Conservation (phyloP, 2,113 vertebrate genomes). For the Pogona vitticeps region DNA sequence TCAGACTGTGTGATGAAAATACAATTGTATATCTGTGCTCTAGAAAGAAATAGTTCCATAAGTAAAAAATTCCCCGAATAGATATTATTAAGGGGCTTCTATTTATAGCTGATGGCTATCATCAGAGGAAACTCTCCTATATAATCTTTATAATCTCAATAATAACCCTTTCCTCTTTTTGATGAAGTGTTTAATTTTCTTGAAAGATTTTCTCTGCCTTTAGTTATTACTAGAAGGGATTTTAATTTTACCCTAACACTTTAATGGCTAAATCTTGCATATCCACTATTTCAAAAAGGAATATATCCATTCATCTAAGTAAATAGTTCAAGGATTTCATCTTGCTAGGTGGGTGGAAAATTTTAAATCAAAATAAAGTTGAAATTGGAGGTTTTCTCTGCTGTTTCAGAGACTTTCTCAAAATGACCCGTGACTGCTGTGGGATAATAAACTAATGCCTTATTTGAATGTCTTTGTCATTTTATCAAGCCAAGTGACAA, state of each 20-base stretch:
- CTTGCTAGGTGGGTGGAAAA: slow-evolving; percentile 67
- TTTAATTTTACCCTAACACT: slow-evolving; percentile 75
- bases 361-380: slow-evolving; percentile 71
- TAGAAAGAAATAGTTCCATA: slow-evolving; percentile 48
- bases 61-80: slow-evolving; percentile 66
- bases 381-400: slow-evolving; percentile 60
- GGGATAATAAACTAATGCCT: slow-evolving; percentile 62
- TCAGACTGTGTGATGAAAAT: slow-evolving; percentile 47
- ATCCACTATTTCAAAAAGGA: slow-evolving; percentile 71
- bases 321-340: slow-evolving; percentile 77
- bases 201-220: slow-evolving; percentile 79
- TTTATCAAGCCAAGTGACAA: slow-evolving; percentile 54
- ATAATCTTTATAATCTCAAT: slow-evolving; percentile 76
- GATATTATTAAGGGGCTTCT: slow-evolving; percentile 67
- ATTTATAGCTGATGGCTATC: slow-evolving; percentile 70
- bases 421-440: slow-evolving; percentile 48
- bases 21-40: slow-evolving; percentile 62
- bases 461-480: slow-evolving; percentile 45
- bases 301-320: slow-evolving; percentile 78
- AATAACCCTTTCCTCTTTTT: slow-evolving; percentile 73
- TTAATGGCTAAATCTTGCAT: slow-evolving; percentile 78
- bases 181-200: slow-evolving; percentile 82
- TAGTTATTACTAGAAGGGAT: slow-evolving; percentile 74
- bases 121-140: slow-evolving; percentile 68
- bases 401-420: slow-evolving; percentile 55